Evolutionary conservation across 1,140 invertebrate species (phyloP).

Genomic region (Conus ventricosus): DNA sequence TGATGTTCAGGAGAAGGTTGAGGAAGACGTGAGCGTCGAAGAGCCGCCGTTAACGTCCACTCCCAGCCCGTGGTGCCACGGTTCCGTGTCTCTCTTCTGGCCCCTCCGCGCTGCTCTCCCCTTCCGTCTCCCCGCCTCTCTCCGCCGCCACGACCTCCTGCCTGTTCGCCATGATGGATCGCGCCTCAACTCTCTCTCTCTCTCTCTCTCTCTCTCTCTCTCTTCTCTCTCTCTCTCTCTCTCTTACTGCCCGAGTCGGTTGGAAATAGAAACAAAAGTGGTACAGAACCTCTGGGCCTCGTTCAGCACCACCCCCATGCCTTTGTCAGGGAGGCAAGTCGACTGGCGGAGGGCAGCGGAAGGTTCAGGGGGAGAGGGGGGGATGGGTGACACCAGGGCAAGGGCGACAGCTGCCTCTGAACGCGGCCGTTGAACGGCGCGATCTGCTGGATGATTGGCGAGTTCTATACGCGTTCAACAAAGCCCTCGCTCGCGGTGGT

Average conservation of each 20-base stretch:
- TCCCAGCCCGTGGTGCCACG: no score
- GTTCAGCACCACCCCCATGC: background rate
- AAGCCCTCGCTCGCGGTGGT: background rate
- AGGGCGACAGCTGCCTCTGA: background rate
- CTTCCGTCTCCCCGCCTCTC: no score
- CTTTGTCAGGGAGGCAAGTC: background rate
- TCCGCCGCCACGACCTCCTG: no score
- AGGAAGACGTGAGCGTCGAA: no score
- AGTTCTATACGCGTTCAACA: background rate
- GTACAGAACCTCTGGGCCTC: background rate
- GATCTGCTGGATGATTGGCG: slow-evolving; percentile 2
- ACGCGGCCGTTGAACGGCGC: background rate
- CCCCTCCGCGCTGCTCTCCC: no score
- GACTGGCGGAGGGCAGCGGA: background rate
- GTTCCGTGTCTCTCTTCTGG: no score
- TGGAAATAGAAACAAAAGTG: slow-evolving; percentile 4
- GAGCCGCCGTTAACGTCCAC: no score
- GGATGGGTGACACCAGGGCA: background rate
- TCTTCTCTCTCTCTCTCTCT: background rate
- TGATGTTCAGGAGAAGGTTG: no score
- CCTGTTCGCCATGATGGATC: background rate
- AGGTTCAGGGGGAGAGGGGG: background rate
- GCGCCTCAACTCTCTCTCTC: no score
- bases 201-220: no score
- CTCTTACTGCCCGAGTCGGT: background rate